Percentiles rank a stretch among this genome's conserved stretches.
Evolutionary conservation across 2,113 vertebrate genomes (phyloP).

Genomic region (Eubucco bourcierii): DNA sequence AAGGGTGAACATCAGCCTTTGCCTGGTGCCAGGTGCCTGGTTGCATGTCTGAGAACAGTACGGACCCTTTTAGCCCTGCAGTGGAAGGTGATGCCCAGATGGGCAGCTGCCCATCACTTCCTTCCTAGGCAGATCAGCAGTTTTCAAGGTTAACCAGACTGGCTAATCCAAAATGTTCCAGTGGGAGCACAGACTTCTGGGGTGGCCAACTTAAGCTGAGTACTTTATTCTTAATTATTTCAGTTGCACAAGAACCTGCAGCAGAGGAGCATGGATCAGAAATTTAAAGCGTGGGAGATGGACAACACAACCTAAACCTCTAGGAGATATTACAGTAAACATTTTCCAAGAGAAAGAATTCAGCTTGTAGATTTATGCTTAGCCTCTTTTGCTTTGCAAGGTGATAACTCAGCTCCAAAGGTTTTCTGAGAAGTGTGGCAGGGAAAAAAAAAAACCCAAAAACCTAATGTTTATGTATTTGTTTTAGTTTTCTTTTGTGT

Average conservation of each 20-base stretch:
- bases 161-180: neutral
- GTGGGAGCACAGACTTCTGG: neutral
- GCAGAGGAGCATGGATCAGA: neutral
- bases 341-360: neutral
- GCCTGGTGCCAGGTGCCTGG: neutral
- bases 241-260: neutral
- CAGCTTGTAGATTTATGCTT: neutral
- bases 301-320: neutral
- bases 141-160: neutral
- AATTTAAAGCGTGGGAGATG: neutral
- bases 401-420: neutral
- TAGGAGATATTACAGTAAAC: neutral
- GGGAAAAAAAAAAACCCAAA: neutral
- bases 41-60: neutral
- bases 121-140: neutral
- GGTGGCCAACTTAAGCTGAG: neutral
- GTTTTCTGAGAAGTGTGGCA: neutral
- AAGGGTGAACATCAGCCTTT: neutral
- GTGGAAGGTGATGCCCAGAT: neutral
- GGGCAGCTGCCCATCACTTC: neutral
- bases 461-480: neutral
- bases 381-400: neutral
- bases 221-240: neutral
- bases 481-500: neutral
- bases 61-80: neutral